Base-by-base conservation (phyloP, 2,888 invertebrate species). In the Drosophila vallismaia region DNA sequence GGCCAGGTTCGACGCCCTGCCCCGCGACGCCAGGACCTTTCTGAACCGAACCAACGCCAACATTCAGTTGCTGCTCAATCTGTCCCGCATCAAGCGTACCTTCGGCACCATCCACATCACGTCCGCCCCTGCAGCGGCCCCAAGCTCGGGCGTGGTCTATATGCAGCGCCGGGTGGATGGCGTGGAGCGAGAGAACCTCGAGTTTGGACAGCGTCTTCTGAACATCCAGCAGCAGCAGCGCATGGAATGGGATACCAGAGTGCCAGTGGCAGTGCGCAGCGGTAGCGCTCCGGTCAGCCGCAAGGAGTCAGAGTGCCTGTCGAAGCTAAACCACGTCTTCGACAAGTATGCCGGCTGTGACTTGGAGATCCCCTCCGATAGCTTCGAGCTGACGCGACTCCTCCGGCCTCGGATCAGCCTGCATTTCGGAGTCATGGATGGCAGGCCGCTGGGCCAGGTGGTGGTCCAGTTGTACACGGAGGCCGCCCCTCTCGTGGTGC, bases 391-490 rank as follows among this genome's bases (percentile, higher is more conserved):
- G 5, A 6, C 51, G 7, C 68, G 52, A 0, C 53, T 88, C 7
- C 52, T 89, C 4, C 80, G 88, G 5, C 89, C 89, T 2, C 73
- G 71, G 44, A 71, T 90, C 14, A 86, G 71, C 44, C 42, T 90
- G 26, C 74, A 89, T 26, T 46, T 89, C 4, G 85, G 74, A 6
- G 60, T 83, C 3, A 64, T 77, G 42, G 76, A 71, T n/a, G 67
- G 79, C 2, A 71, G 81, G 0, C 75, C 78, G 4, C 48, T 86
- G 44, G 88, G 85, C 1, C 73, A 74, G 9, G 71, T 90, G 19
- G 58, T 78, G 1, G 59, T 90, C 3, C 78, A 84, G 42, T 68
- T 90, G 1, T 89, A 75, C 58, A 83, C 82, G 4, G 89, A 90
- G 70, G 81, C 88, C 0, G 86, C 85, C 0, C 90, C 90, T 2